phyloP scores from a whole-genome alignment of 2,888 invertebrate species.

The Ophioninae sp. region DNA sequence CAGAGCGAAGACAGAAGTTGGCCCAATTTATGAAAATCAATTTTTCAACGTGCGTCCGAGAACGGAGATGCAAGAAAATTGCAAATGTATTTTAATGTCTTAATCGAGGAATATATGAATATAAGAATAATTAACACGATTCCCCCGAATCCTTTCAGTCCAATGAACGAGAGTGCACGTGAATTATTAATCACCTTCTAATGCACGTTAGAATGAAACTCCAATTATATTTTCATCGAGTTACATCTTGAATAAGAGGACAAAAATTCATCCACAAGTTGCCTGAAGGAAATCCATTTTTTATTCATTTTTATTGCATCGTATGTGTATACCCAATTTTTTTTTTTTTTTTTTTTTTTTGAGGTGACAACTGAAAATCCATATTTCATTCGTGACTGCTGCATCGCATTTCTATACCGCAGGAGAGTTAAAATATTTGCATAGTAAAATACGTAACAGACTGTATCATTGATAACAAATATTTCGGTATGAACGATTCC shows the following conservation, averaged over 20 bases:
- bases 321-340: no score
- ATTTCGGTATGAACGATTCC: neutral
- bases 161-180: neutral
- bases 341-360: neutral
- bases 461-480: neutral
- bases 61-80: constrained; percentile 1
- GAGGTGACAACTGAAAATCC: neutral
- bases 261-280: constrained; percentile 11
- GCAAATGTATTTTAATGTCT: constrained; percentile 17
- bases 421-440: no score
- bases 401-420: neutral
- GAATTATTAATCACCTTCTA: constrained; percentile 33
- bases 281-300: neutral
- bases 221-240: constrained; percentile 9
- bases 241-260: constrained; percentile 4
- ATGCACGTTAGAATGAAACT: constrained; percentile 31
- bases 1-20: constrained; percentile 16
- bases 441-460: neutral
- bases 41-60: constrained; percentile 38
- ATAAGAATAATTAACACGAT: neutral
- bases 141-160: neutral
- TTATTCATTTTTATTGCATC: neutral
- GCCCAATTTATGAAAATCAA: constrained; percentile 53
- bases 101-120: neutral
- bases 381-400: neutral